Percentiles rank a stretch among this genome's conserved stretches.
Conservation (phyloP, 2,888 invertebrate genomes). For the Lordiphosa andalusiaca region DNA sequence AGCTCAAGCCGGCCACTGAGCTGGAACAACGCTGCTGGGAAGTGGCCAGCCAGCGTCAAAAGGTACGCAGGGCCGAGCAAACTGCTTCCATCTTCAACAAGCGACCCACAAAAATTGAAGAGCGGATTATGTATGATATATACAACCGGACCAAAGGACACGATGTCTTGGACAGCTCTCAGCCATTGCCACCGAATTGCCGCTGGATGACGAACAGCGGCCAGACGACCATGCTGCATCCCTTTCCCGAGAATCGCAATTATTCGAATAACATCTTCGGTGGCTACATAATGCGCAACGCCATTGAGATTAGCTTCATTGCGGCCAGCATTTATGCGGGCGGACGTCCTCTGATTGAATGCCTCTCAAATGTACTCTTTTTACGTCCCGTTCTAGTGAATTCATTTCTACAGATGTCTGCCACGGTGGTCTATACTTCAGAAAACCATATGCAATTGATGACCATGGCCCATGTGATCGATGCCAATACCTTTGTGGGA, state of each 20-base stretch:
- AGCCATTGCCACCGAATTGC: constrained; percentile 81
- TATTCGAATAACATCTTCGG: constrained; percentile 88
- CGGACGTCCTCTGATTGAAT: constrained; percentile 82
- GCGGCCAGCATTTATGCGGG: constrained; percentile 83
- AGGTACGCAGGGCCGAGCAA: constrained; percentile 79
- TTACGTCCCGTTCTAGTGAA: constrained; percentile 86
- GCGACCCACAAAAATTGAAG: constrained; percentile 84
- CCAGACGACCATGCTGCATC: constrained; percentile 83
- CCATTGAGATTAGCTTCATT: constrained; percentile 87
- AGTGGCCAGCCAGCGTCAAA: constrained; percentile 82
- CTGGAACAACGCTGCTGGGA: constrained; percentile 83
- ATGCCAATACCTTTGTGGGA: constrained; percentile 81
- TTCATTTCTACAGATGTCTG: constrained; percentile 85
- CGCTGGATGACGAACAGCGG: constrained; percentile 84
- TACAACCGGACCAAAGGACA: constrained; percentile 83
- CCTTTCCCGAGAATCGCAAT: constrained; percentile 86
- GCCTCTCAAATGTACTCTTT: constrained; percentile 87
- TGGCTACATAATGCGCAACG: constrained; percentile 89
- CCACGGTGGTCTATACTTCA: constrained; percentile 83
- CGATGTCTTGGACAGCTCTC: constrained; percentile 80
- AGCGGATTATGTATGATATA: constrained; percentile 84
- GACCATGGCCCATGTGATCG: constrained; percentile 84
- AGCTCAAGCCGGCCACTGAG: constrained; percentile 82
- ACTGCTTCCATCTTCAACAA: constrained; percentile 82
- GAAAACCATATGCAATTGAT: constrained; percentile 83